Evolutionary conservation across 1,140 invertebrate genomes (phyloP).

Genomic region (Archivesica marissinica): DNA sequence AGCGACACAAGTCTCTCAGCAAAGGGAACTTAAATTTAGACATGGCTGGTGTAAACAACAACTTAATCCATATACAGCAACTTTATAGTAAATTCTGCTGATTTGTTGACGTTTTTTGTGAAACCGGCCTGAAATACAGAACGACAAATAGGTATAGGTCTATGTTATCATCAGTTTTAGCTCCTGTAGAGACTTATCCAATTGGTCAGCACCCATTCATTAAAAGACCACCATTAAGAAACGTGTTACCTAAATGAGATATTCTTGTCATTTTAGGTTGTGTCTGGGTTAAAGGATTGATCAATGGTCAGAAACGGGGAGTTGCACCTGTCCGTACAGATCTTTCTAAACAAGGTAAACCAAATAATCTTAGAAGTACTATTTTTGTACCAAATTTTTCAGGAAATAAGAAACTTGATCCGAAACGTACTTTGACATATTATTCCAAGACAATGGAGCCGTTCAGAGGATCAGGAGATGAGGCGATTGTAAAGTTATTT

Average conservation of each 20-base stretch:
- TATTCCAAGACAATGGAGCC: conserved; percentile 43
- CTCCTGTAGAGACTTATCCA: conserved; percentile 20
- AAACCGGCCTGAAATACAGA: conserved; percentile 34
- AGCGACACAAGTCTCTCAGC: conserved; percentile 37
- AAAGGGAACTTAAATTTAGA: conserved; percentile 48
- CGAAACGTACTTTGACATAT: no score
- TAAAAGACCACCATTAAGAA: conserved; percentile 18
- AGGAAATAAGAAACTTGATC: no score
- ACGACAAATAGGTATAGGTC: conserved; percentile 43
- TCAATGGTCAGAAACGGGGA: conserved; percentile 31
- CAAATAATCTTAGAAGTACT: conserved; percentile 24
- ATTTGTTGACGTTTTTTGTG: conserved; percentile 44
- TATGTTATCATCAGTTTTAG: conserved; percentile 52
- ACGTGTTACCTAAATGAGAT: conserved; percentile 39
- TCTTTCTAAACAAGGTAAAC: conserved; percentile 52
- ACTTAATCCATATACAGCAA: neutral
- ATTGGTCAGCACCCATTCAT: conserved; percentile 41
- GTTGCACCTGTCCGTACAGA: conserved; percentile 9
- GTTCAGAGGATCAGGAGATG: conserved; percentile 30
- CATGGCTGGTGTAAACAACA: conserved; percentile 49
- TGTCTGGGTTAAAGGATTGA: neutral
- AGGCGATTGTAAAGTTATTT: conserved; percentile 47
- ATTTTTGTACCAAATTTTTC: conserved; percentile 56
- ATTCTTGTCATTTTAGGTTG: conserved; percentile 25
- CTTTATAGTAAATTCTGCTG: conserved; percentile 27